A percentile compares a stretch with the other conserved stretches of the same genome.
Conservation (phyloP, 2,797 vertebrate genomes). For the Naso thynnoides region DNA sequence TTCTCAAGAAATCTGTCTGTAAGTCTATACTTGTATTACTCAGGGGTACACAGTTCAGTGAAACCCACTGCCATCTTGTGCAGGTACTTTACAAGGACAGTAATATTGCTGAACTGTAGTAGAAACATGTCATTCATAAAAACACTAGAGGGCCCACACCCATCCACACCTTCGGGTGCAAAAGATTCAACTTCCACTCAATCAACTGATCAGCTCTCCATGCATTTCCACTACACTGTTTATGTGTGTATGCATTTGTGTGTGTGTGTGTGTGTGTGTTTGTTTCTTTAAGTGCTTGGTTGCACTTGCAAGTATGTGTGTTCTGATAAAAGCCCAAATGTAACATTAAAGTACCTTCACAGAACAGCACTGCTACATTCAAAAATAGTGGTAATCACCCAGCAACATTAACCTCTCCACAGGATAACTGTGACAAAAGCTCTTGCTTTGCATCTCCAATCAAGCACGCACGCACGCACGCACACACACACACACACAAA, state of each 20-base stretch:
- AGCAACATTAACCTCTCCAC: conserved; percentile 34
- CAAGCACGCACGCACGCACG: conserved; percentile 19
- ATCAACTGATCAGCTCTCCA: conserved; percentile 55
- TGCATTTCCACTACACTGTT: conserved; percentile 38
- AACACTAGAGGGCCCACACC: conserved; percentile 31
- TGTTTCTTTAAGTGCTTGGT: conserved; percentile 4
- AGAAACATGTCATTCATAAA: conserved; percentile 60
- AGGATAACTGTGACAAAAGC: conserved; percentile 45
- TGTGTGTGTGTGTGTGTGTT: conserved; percentile 18
- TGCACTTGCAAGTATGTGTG: conserved; percentile 3
- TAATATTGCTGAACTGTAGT: conserved; percentile 8
- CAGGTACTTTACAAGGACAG: conserved; percentile 7
- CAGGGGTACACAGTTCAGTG: conserved; percentile 9
- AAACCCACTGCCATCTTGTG: background rate
- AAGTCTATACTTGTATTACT: no score
- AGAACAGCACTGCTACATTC: conserved; percentile 5
- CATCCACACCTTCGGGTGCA: conserved; percentile 30
- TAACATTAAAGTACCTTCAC: conserved; percentile 22
- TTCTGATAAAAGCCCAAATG: conserved; percentile 17
- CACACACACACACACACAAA: conserved; percentile 16
- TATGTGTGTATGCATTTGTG: conserved; percentile 8
- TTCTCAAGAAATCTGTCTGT: background rate
- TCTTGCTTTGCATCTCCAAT: conserved; percentile 28
- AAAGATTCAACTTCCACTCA: conserved; percentile 67
- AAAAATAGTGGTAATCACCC: conserved; percentile 17